Conservation (phyloP, 2,888 invertebrate species). For the Argyra leucocephala region DNA sequence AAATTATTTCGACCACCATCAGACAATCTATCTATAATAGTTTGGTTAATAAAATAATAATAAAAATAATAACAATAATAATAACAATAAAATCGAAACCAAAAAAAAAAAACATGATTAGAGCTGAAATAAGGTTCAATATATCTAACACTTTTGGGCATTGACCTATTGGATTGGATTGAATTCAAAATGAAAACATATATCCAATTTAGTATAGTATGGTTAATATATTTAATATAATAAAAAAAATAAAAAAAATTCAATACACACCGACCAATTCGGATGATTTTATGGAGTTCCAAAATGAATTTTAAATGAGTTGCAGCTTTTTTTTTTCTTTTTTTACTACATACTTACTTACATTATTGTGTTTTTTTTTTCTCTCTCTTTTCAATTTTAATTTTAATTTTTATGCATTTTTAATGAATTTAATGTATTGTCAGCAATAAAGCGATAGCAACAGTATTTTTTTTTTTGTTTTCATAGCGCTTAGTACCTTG, state of each 20-base stretch:
- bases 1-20: too few species aligned
- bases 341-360: neutral
- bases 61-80: neutral
- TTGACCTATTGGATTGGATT: neutral
- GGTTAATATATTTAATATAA: too few species aligned
- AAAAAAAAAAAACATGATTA: neutral
- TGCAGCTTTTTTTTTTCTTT: neutral
- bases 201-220: too few species aligned
- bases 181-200: neutral
- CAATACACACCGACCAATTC: neutral
- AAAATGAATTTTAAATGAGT: conserved; percentile 6
- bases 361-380: too few species aligned
- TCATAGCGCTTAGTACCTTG: too few species aligned
- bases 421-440: neutral
- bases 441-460: neutral
- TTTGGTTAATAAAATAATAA: conserved; percentile 1
- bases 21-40: neutral
- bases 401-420: neutral
- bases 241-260: too few species aligned
- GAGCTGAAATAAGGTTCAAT: neutral
- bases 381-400: neutral
- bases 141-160: neutral
- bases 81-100: neutral
- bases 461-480: neutral
- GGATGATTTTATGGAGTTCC: neutral